Base-by-base conservation (phyloP, 2,113 vertebrate genomes). In the Alethe diademata region DNA sequence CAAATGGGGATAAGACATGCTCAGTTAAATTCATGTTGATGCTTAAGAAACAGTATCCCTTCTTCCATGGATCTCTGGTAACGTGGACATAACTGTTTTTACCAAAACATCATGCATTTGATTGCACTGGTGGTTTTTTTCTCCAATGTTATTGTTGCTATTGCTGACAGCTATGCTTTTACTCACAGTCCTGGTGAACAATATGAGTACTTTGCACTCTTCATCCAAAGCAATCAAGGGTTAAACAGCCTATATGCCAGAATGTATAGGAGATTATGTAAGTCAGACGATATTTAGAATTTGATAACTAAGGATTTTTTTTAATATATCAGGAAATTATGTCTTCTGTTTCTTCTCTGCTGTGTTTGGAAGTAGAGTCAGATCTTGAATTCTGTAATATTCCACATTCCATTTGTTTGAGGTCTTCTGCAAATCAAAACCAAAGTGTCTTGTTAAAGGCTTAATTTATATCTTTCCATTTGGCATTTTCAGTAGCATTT, bases 131-230 rank as follows among this genome's bases (percentile, higher is more conserved):
- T 33, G 29, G 20, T 14, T 42, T 45, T 56, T 85, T 75, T 5
- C 16, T 33, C 65, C 14, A 31, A 19, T 8, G 7, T 19, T 67
- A 10, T 1, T 61, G 15, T 11, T 36, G 36, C 12, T 36, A 0
- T 4, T 42, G 64, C 56, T 78, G 61, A 42, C 23, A n/a, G 38
- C 42, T 35, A 3, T 0, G 1, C 25, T 16, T 73, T 86, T 40
- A 19, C 28, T 36, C 79, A 25, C 7, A 13, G 45, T 11, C 42
- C 3, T 19, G 17, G 42, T n/a, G 36, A 78, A 22, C 12, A 48
- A 1, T 9, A 4, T 2, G 1, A 29, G 10, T 14, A 18, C n/a
- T 65, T 53, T 0, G 0, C 8, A 9, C 3, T 64, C 51, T 54
- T 64, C 35, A 26, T 24, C 50, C 62, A n/a, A 56, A 79, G 33